Percentiles rank a stretch among this genome's conserved stretches.
phyloP scores from a whole-genome alignment of 1,140 invertebrate genomes.

The Lordiphosa mommai region DNA sequence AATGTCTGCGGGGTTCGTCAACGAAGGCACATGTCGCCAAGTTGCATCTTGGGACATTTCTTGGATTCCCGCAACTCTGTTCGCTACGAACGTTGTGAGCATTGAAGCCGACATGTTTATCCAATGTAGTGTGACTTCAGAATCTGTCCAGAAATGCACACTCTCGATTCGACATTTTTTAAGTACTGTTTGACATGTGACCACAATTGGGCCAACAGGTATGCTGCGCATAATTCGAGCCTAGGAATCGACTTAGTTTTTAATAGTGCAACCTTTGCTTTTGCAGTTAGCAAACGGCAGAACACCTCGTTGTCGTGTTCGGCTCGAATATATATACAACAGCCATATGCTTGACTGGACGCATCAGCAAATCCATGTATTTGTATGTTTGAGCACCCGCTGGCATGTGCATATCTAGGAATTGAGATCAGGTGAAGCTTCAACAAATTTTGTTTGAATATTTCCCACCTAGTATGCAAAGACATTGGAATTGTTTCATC shows the following conservation, averaged over 20 bases:
- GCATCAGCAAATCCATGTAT: background rate
- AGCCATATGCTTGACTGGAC: background rate
- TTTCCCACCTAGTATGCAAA: conserved; percentile 30
- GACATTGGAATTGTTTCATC: conserved; percentile 42
- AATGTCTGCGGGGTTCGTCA: too few species aligned
- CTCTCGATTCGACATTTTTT: conserved; percentile 7
- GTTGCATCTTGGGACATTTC: too few species aligned
- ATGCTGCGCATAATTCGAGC: conserved; percentile 59
- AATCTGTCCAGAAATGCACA: conserved; percentile 60
- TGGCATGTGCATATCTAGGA: background rate
- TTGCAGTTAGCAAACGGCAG: too few species aligned
- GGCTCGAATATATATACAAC: too few species aligned
- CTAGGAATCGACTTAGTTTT: conserved; percentile 49
- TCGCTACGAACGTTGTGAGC: conserved; percentile 54
- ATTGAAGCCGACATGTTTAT: conserved; percentile 31
- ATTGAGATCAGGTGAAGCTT: background rate
- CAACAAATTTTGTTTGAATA: background rate
- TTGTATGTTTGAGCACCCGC: background rate
- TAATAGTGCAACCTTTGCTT: too few species aligned
- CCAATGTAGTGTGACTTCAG: conserved; percentile 65
- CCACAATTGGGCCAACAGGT: conserved; percentile 19
- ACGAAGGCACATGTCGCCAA: too few species aligned
- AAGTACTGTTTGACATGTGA: background rate
- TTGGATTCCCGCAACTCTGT: conserved; percentile 69
- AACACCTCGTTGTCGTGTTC: too few species aligned